These are phyloP conservation scores for Peribatodes rhomboidaria DNA, from an alignment of 2,888 invertebrate species.

Conservation along the genomic window DNA sequence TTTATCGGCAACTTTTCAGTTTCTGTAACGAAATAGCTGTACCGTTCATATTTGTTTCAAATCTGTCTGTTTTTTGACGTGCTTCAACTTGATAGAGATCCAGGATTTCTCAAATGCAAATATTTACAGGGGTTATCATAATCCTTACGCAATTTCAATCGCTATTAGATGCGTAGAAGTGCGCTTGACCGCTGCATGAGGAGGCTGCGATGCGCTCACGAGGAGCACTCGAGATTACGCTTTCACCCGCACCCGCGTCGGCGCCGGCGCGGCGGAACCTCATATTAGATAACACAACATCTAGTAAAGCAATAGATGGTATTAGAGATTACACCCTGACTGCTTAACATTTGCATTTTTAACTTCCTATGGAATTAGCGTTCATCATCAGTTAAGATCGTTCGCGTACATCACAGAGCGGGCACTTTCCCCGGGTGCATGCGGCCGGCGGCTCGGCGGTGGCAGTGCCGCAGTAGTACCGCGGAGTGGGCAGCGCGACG, in stretches of 20 bases:
- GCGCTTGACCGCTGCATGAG: neutral
- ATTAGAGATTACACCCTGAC: constrained; percentile 3
- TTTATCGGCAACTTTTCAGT: too few relatives aligned
- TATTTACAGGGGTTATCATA: too few relatives aligned
- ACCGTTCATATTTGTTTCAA: too few relatives aligned
- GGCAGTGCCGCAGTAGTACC: constrained; percentile 25
- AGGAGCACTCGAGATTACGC: constrained; percentile 7
- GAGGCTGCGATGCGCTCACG: neutral
- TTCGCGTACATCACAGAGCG: constrained; percentile 2
- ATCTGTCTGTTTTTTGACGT: too few relatives aligned
- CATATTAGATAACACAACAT: constrained; percentile 24
- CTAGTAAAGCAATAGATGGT: constrained; percentile 2
- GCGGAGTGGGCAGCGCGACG: constrained; percentile 4
- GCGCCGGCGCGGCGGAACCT: neutral
- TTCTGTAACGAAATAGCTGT: too few relatives aligned
- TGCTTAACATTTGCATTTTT: constrained; percentile 22
- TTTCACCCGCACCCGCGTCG: constrained; percentile 18
- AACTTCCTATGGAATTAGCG: constrained; percentile 24
- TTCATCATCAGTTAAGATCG: constrained; percentile 18
- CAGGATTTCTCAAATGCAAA: too few relatives aligned
- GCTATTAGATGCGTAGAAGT: neutral
- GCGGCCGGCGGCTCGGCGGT: constrained; percentile 13
- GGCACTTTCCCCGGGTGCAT: constrained; percentile 37
- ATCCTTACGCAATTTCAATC: too few relatives aligned
- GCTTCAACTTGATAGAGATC: too few relatives aligned